phyloP scores from a whole-genome alignment of 2,888 invertebrate species.

The Serrognathus titanus region DNA sequence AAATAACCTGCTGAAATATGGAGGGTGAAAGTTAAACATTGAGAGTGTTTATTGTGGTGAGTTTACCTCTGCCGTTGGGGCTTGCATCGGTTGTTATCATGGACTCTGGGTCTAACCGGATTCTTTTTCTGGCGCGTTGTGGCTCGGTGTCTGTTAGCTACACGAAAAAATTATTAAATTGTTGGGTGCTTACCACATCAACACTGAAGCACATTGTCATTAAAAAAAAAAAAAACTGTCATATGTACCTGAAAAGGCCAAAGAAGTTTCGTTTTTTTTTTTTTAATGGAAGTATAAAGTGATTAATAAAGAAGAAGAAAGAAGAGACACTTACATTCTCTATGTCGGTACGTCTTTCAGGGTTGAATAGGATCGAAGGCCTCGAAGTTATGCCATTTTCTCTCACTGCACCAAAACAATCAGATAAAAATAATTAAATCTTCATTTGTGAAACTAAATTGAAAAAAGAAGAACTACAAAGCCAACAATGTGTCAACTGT shows the following conservation, averaged over 20 bases:
- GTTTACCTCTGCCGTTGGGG: constrained; percentile 15
- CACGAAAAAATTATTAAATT: constrained; percentile 1
- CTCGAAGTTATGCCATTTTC: constrained; percentile 28
- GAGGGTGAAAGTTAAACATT: too few species aligned
- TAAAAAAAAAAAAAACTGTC: neutral
- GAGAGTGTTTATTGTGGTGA: neutral
- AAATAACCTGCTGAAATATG: constrained; percentile 1
- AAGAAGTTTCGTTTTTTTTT: too few species aligned
- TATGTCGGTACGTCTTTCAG: constrained; percentile 5
- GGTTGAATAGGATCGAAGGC: constrained; percentile 4
- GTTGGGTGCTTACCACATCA: neutral
- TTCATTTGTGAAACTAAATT: too few species aligned
- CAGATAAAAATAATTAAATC: too few species aligned
- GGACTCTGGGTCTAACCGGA: constrained; percentile 25
- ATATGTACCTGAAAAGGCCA: neutral
- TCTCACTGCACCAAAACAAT: constrained; percentile 23
- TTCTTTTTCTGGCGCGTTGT: constrained; percentile 30
- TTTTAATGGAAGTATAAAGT: too few species aligned
- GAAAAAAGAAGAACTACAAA: too few species aligned
- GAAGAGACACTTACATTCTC: neutral
- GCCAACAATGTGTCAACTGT: too few species aligned
- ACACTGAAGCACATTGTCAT: neutral
- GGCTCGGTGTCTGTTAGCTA: constrained; percentile 24
- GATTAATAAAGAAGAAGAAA: too few species aligned
- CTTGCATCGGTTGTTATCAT: neutral